Base-by-base conservation (phyloP, 1,140 invertebrate genomes). In the Berghia stephanieae region DNA sequence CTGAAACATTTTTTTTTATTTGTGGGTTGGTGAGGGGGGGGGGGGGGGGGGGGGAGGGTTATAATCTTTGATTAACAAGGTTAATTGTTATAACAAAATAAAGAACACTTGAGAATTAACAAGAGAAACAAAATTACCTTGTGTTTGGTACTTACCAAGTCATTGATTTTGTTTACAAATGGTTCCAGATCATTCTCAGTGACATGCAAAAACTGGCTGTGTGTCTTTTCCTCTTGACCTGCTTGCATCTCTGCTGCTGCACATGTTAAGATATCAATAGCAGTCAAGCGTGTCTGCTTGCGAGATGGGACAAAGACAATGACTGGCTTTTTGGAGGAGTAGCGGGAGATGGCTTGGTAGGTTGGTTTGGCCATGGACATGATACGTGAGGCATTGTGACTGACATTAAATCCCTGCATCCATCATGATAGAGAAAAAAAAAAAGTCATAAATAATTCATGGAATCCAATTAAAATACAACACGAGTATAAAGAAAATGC, bases 311-410 rank as follows among this genome's bases (percentile, higher is more conserved):
- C 98, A 90, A 99, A 99, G n/a, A 99, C 93, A 57, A 98, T 94
- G 0, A 94, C 95, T 0, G 98, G 97, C 86, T 96, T 96, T 80
- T 94, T 93, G 0, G 94, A 93, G 70, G 96, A 96, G 85, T 98
- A 93, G 55, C 95, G 93, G 1, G 95, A 81, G n/a, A 99, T 95
- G 0, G 96, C 94, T 86, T 98, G 97, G 89, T 99, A 99, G 0
- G 96, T 94, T 0, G 98, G 98, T 87, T 98, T 98, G 0, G 95
- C 94, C 98, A 99, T 99, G 0, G 98, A 96, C 2, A 98, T 94
- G 1, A 99, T 91, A 36, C 98, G 92, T 0, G 97, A 97, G 2
- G 95, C 95, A 87, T 98, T 98, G 90, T 99, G 98, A 0, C 96
- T 98, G 18, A 99, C 96, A 90, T 99, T 99, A 87, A 98, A 96